A percentile compares a stretch with the other conserved stretches of the same genome.
phyloP scores from a whole-genome alignment of 92 coral and sea anemone species.

The Bergia sp. region DNA sequence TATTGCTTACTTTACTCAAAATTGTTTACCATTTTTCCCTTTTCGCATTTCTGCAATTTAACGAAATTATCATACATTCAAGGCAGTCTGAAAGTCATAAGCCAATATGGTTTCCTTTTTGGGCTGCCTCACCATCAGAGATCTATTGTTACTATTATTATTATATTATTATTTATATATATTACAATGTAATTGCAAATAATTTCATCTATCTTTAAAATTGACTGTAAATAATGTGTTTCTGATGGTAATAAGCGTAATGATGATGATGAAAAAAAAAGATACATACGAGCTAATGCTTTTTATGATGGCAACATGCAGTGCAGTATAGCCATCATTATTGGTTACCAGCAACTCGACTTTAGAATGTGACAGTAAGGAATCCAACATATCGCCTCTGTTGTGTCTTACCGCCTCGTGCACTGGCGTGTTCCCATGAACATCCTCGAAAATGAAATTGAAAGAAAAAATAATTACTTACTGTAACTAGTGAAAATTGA shows the following conservation, averaged over 20 bases:
- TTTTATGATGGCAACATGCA: constrained; percentile 10
- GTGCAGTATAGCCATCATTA: not conserved
- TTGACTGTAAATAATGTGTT: no score
- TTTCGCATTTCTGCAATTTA: no score
- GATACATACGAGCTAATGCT: constrained; percentile 6
- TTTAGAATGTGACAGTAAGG: not conserved
- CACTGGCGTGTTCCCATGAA: not conserved
- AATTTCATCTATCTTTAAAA: no score
- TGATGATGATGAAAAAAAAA: not conserved
- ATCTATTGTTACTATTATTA: no score
- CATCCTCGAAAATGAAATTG: not conserved
- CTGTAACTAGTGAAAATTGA: not conserved
- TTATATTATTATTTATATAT: no score
- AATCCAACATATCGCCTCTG: constrained; percentile 20
- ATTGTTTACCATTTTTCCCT: no score
- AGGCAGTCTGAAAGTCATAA: no score
- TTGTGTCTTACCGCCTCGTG: not conserved
- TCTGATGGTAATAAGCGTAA: not conserved
- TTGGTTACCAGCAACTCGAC: not conserved
- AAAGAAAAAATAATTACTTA: not conserved
- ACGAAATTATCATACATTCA: no score
- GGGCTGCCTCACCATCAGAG: no score
- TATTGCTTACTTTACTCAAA: no score
- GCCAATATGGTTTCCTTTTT: no score
- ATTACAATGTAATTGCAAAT: no score